Evolutionary conservation across 2,888 invertebrate species (phyloP).

Genomic region (Argynnis bischoffii): DNA sequence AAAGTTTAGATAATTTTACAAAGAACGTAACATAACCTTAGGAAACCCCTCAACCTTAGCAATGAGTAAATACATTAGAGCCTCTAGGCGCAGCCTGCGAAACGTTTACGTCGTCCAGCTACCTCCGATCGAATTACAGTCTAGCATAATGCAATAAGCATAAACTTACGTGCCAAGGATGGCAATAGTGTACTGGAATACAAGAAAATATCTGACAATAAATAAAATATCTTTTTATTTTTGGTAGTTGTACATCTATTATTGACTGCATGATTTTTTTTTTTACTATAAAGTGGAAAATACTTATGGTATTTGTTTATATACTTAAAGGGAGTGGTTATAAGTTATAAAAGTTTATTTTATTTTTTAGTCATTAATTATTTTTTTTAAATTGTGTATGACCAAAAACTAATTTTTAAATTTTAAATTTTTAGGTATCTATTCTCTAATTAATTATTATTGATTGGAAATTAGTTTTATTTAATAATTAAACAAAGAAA

Average conservation of each 20-base stretch:
- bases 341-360: too few relatives aligned
- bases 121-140: slow-evolving; percentile 35
- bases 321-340: too few relatives aligned
- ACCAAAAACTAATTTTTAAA: too few relatives aligned
- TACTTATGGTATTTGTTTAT: too few relatives aligned
- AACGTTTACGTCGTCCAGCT: slow-evolving; percentile 32
- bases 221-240: background rate
- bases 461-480: too few relatives aligned
- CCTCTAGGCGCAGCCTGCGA: slow-evolving; percentile 22
- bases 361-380: too few relatives aligned
- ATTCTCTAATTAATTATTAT: too few relatives aligned
- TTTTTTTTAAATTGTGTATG: too few relatives aligned
- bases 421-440: too few relatives aligned
- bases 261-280: too few relatives aligned
- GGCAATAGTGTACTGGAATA: slow-evolving; percentile 4
- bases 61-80: slow-evolving; percentile 17
- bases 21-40: slow-evolving; percentile 6
- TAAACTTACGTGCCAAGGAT: slow-evolving; percentile 24
- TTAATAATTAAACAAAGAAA: too few relatives aligned
- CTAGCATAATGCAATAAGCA: slow-evolving; percentile 37
- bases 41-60: slow-evolving; percentile 11
- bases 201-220: background rate
- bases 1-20: background rate
- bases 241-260: background rate
- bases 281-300: too few relatives aligned